These are phyloP conservation scores for Tridacna crocea DNA, from an alignment of 2,888 invertebrate species.

Conservation along the genomic window DNA sequence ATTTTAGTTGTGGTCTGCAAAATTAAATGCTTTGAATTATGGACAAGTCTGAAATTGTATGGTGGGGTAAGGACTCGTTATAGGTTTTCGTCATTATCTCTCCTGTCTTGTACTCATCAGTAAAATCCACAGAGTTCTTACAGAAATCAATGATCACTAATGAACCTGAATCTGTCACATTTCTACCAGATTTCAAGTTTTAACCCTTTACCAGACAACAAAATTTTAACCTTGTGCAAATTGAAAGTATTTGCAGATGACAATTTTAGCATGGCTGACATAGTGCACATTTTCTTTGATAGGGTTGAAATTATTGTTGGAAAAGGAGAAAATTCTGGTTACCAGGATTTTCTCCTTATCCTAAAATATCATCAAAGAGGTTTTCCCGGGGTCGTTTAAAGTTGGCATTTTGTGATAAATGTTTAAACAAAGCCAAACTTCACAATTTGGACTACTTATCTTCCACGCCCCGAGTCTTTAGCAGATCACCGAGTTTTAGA, in stretches of 20 bases:
- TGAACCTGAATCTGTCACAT: conserved; percentile 1
- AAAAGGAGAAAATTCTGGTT: conserved; percentile 7
- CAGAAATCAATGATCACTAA: conserved; percentile 10
- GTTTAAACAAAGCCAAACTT: no score
- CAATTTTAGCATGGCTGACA: background rate
- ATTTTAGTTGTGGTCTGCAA: no score
- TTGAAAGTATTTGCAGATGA: background rate
- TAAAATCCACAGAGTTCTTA: background rate
- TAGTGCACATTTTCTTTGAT: no score
- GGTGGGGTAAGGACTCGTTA: background rate
- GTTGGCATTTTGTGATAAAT: no score
- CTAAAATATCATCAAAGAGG: no score
- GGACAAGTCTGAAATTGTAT: no score
- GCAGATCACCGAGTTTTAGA: no score
- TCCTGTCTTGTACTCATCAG: conserved; percentile 1
- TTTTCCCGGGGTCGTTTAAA: no score
- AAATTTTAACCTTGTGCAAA: background rate
- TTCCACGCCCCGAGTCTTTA: no score
- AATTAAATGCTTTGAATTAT: no score
- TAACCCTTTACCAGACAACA: background rate
- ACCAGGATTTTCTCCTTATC: no score
- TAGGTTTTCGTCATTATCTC: background rate
- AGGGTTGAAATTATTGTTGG: background rate
- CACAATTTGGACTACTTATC: no score
- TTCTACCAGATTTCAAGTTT: background rate